Evolutionary conservation across 1,140 invertebrate genomes (phyloP).

Genomic region (Pinna nobilis): DNA sequence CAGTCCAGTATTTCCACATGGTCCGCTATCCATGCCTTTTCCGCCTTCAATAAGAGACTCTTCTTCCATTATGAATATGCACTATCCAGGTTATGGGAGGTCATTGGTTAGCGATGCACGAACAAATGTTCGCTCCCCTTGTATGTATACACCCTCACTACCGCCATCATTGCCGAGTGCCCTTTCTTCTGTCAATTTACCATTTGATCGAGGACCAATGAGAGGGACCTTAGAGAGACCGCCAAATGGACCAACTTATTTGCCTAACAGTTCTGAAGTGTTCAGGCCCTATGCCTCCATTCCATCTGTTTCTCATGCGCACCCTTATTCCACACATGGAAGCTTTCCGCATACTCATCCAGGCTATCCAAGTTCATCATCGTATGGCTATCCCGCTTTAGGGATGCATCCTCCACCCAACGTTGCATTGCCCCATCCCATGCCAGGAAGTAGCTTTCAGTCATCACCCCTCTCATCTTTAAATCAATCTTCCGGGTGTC

Average conservation of each 20-base stretch:
- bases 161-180: constrained; percentile 23
- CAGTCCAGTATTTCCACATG: constrained; percentile 12
- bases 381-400: constrained; percentile 27
- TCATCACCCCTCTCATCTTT: constrained; percentile 33
- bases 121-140: constrained; percentile 19
- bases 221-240: constrained; percentile 37
- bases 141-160: constrained; percentile 30
- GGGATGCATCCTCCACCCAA: constrained; percentile 19
- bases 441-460: constrained; percentile 13
- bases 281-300: constrained; percentile 50
- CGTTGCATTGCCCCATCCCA: background rate
- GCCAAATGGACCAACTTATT: constrained; percentile 50
- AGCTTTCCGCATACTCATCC: constrained; percentile 1
- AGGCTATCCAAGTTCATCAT: background rate
- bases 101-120: constrained; percentile 32
- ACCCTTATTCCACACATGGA: constrained; percentile 28
- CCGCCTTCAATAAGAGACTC: constrained; percentile 37
- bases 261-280: constrained; percentile 49
- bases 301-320: constrained; percentile 29
- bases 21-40: constrained; percentile 35
- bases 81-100: constrained; percentile 41
- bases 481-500: constrained; percentile 54
- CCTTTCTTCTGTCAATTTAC: constrained; percentile 32
- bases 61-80: constrained; percentile 12
- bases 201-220: constrained; percentile 45